Evolutionary conservation across 2,888 invertebrate genomes (phyloP), one percentile per base, ranked within the genome.

Genomic region (Phymatocera aterrima): DNA sequence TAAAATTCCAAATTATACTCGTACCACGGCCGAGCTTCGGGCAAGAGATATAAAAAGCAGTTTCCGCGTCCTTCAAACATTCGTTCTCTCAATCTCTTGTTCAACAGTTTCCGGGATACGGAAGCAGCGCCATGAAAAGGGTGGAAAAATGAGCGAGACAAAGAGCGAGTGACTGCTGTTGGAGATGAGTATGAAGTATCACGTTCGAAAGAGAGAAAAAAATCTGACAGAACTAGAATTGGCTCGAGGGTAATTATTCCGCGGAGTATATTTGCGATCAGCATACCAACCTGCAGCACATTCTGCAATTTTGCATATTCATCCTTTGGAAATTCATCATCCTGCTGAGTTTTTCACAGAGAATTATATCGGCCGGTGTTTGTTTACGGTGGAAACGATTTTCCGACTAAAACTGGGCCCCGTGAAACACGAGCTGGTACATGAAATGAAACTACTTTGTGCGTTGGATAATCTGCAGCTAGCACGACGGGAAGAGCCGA

Each of bases 31-130:
- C n/a, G 64, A 64, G 64, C 37, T 37, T 64, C 21, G 34, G 34
- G 37, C 24, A 64, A 64, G 64, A 37, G 61, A n/a, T 57, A 21
- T 64, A 40, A 21, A 64, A 64, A 64, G 12, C 64, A 18, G 64
- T 64, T 64, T 64, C 64, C 37, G 34, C 64, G 34, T 64, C 64
- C 64, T 64, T 64, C 64, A 34, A 64, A 34, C 64, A 34, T 64
- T 64, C 64, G 37, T 37, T 64, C 64, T 64, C 64, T 64, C 64
- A 64, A 64, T 64, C 64, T 64, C 34, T 34, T 37, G 64, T 34
- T 37, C 15, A 64, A 64, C 34, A 64, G 34, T 64, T 64, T 37
- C 21, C 37, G 12, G 64, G 21, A 34, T 37, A 64, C 18, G 37
- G 64, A 24, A 18, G 12, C n/a, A n/a, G n/a, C n/a, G 10, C 4